phyloP scores from a whole-genome alignment of 2,797 vertebrate genomes.

The Acrossocheilus wenchowensis region DNA sequence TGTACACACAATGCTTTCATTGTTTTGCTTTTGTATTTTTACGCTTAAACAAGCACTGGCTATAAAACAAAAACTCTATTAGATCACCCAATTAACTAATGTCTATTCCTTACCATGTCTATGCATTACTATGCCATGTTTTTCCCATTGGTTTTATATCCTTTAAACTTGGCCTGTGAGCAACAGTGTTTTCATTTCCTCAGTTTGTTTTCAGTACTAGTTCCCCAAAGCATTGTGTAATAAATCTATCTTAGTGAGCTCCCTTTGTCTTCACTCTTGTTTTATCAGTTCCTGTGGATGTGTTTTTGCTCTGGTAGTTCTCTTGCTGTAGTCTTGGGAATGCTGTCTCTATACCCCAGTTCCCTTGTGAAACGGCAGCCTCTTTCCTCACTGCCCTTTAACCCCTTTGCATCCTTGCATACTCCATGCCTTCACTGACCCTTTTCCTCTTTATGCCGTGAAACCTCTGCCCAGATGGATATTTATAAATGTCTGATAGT shows the following conservation, averaged over 20 bases:
- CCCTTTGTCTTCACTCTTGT: constrained; percentile 72
- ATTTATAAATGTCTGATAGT: constrained; percentile 38
- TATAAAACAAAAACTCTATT: constrained; percentile 62
- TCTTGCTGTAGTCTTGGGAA: constrained; percentile 35
- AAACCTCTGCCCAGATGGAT: constrained; percentile 29
- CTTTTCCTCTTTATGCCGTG: constrained; percentile 19
- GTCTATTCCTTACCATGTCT: constrained; percentile 46
- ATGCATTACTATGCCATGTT: constrained; percentile 22
- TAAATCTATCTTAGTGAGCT: constrained; percentile 50
- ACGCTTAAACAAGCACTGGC: constrained; percentile 68
- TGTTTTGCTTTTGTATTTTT: constrained; percentile 70
- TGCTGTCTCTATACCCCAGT: constrained; percentile 20
- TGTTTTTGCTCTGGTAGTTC: constrained; percentile 44
- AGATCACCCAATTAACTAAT: constrained; percentile 58
- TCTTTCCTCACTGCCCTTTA: constrained; percentile 44
- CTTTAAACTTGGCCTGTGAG: constrained; percentile 7
- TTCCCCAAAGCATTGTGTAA: constrained; percentile 13
- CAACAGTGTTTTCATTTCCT: constrained; percentile 47
- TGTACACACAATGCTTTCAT: constrained; percentile 71
- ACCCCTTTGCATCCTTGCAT: constrained; percentile 14
- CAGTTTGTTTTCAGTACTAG: constrained; percentile 37
- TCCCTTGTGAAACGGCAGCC: constrained; percentile 50
- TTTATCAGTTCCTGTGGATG: constrained; percentile 77
- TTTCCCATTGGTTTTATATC: not conserved
- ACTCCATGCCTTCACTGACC: constrained; percentile 19